Conservation (phyloP, 2,113 vertebrate genomes). For the Poeciliopsis turrubarensis region DNA sequence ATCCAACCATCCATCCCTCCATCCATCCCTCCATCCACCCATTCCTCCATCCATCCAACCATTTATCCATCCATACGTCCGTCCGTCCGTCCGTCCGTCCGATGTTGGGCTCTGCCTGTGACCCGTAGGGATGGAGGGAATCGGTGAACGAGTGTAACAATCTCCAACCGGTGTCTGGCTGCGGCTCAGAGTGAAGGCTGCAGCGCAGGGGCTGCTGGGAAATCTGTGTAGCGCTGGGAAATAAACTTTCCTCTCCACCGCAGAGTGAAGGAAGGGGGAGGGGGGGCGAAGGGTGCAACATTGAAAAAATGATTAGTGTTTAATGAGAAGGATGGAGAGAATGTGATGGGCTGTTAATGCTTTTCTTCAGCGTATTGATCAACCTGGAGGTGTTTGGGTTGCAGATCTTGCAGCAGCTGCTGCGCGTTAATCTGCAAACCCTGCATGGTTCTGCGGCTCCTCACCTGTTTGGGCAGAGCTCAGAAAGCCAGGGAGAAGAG, state of each 20-base stretch:
- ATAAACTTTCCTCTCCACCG: constrained; percentile 66
- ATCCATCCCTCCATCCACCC: too few species aligned
- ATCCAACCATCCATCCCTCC: too few species aligned
- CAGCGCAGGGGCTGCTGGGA: constrained; percentile 63
- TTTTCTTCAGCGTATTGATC: constrained; percentile 75
- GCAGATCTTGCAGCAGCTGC: constrained; percentile 61
- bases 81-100: too few species aligned
- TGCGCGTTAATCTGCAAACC: constrained; percentile 51
- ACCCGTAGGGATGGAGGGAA: constrained; percentile 68
- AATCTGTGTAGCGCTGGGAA: constrained; percentile 62
- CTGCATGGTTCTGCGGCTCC: constrained; percentile 39
- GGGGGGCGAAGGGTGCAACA: constrained; percentile 43
- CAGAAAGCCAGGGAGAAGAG: constrained; percentile 57
- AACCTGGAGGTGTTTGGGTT: constrained; percentile 64
- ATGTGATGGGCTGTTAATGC: constrained; percentile 54
- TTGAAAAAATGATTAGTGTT: constrained; percentile 67
- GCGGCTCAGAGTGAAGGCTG: constrained; percentile 62
- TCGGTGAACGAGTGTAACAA: constrained; percentile 58
- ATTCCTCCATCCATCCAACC: too few species aligned
- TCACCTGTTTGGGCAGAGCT: constrained; percentile 57
- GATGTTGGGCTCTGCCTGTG: constrained; percentile 70
- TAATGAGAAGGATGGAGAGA: constrained; percentile 57
- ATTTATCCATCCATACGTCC: too few species aligned
- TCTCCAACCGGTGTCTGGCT: constrained; percentile 73
- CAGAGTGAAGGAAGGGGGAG: constrained; percentile 41